Evolutionary conservation across 64 coral and sea anemone species (phyloP).

Genomic region (Montipora foliosa): DNA sequence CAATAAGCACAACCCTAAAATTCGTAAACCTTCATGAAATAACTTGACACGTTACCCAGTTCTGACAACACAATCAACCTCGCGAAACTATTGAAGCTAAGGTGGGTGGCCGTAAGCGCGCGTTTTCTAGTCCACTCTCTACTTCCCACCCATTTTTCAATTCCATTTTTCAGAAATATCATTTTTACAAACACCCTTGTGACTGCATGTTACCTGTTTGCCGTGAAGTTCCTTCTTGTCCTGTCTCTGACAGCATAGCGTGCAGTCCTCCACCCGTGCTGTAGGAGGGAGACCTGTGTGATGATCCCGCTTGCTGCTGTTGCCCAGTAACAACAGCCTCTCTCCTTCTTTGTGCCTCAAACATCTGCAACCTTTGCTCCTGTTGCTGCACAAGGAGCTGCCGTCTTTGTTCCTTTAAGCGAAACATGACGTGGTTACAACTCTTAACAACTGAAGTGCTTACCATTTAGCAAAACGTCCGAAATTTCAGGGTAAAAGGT

Average conservation of each 20-base stretch:
- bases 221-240: slow-evolving; percentile 14
- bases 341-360: slow-evolving; percentile 30
- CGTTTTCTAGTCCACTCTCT: too few relatives aligned
- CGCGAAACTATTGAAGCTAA: too few relatives aligned
- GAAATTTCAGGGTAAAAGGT: too few relatives aligned
- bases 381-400: slow-evolving; percentile 68
- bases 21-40: too few relatives aligned
- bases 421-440: neutral
- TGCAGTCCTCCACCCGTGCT: slow-evolving; percentile 2
- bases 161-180: too few relatives aligned
- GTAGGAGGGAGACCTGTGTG: neutral
- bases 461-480: too few relatives aligned
- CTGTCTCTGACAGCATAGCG: slow-evolving; percentile 11
- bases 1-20: too few relatives aligned
- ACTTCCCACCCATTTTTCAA: too few relatives aligned
- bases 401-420: slow-evolving; percentile 45
- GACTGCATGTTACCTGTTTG: neutral
- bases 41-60: too few relatives aligned
- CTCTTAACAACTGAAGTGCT: neutral
- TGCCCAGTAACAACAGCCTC: neutral
- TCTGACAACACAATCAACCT: too few relatives aligned
- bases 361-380: slow-evolving; percentile 67
- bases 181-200: neutral
- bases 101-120: too few relatives aligned
- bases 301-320: slow-evolving; percentile 2